Conservation (phyloP, 2,113 vertebrate genomes). For the Atractosteus spatula region DNA sequence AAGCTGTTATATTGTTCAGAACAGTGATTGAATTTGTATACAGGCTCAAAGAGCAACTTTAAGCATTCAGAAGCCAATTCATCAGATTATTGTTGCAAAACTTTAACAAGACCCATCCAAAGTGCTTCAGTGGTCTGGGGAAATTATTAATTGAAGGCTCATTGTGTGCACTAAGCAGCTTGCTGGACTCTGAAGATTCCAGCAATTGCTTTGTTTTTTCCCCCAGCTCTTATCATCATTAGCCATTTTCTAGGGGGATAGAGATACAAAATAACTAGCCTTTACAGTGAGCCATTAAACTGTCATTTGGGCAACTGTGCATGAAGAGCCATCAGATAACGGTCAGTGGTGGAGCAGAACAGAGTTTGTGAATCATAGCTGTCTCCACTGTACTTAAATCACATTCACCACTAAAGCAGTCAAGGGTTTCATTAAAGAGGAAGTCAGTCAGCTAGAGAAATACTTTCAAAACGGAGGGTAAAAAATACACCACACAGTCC, state of each 20-base stretch:
- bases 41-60: no score
- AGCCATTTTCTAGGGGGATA: conserved; percentile 64
- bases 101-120: conserved; percentile 56
- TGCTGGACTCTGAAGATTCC: conserved; percentile 45
- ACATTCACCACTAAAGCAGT: conserved; percentile 75
- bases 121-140: conserved; percentile 58
- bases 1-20: no score
- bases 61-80: neutral
- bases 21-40: no score
- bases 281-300: conserved; percentile 72
- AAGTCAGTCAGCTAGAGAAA: conserved; percentile 73
- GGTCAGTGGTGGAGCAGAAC: conserved; percentile 69
- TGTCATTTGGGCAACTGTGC: conserved; percentile 75
- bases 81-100: conserved; percentile 52
- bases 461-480: conserved; percentile 69
- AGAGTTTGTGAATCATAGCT: conserved; percentile 78
- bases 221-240: conserved; percentile 62
- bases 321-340: conserved; percentile 71
- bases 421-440: conserved; percentile 80
- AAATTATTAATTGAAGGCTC: conserved; percentile 56
- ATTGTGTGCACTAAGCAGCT: conserved; percentile 51
- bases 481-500: conserved; percentile 37
- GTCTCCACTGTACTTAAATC: conserved; percentile 76
- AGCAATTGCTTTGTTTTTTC: conserved; percentile 54
- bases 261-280: conserved; percentile 73